These are phyloP conservation scores for Austrofundulus limnaeus DNA, from an alignment of 2,113 vertebrate species.

Conservation along the genomic window DNA sequence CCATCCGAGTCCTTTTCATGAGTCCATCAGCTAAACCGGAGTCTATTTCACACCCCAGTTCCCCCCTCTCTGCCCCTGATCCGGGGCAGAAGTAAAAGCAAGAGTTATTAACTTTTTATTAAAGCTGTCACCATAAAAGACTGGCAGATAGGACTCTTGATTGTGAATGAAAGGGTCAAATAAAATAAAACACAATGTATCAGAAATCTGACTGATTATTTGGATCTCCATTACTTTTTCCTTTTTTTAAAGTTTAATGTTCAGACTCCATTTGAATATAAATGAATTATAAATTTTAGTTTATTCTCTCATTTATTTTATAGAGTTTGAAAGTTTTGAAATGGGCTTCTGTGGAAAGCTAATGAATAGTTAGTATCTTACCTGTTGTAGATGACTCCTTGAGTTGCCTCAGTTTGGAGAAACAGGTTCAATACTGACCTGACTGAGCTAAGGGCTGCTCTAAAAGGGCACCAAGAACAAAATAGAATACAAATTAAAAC, in stretches of 20 bases:
- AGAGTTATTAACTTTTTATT: constrained; percentile 56
- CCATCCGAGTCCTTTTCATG: constrained; percentile 56
- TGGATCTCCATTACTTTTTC: background rate
- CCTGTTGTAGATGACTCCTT: too few relatives aligned
- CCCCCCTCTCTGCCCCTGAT: constrained; percentile 61
- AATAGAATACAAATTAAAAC: too few relatives aligned
- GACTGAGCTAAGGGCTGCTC: too few relatives aligned
- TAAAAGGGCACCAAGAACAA: too few relatives aligned
- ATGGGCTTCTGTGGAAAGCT: too few relatives aligned
- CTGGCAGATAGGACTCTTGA: constrained; percentile 31
- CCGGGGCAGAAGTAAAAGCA: constrained; percentile 26
- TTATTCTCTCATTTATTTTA: background rate
- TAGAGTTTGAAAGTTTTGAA: too few relatives aligned
- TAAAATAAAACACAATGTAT: constrained; percentile 32
- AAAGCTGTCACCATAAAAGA: constrained; percentile 43
- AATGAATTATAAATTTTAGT: background rate
- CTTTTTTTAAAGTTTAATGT: background rate
- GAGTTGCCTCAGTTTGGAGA: too few relatives aligned
- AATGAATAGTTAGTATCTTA: too few relatives aligned
- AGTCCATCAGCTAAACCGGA: constrained; percentile 64
- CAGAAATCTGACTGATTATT: constrained; percentile 20
- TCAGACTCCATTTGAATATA: background rate
- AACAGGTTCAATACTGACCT: too few relatives aligned
- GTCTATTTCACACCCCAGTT: constrained; percentile 75
- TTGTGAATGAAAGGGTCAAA: constrained; percentile 32